Evolutionary conservation across 2,797 vertebrate genomes (phyloP).

Genomic region (Centropyge bicolor): DNA sequence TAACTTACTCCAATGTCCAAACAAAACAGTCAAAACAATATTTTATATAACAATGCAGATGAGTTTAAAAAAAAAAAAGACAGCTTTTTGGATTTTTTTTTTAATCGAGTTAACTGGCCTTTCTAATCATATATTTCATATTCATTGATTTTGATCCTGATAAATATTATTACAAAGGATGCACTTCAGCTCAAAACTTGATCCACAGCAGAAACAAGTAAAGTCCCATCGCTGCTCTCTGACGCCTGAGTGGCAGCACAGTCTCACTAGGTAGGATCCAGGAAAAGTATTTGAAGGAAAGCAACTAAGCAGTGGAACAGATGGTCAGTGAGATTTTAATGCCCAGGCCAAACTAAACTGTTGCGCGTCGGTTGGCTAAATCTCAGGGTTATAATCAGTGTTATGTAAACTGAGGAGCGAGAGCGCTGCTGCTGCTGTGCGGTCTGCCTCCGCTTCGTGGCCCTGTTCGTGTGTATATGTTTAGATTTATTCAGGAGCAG

Average conservation of each 20-base stretch:
- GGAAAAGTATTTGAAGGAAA: constrained; percentile 70
- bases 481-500: constrained; percentile 3
- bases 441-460: constrained; percentile 63
- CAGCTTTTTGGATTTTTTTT: too few species aligned
- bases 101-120: too few species aligned
- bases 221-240: not conserved
- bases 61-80: too few species aligned
- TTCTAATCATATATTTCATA: not conserved
- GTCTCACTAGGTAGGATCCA: constrained; percentile 32
- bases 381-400: constrained; percentile 89
- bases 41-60: not conserved
- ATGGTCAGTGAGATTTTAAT: constrained; percentile 90
- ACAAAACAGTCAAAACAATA: not conserved
- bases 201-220: not conserved
- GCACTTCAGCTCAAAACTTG: not conserved
- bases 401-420: constrained; percentile 88
- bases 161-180: not conserved
- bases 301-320: constrained; percentile 83
- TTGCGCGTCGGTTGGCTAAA: constrained; percentile 84
- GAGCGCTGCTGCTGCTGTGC: constrained; percentile 56
- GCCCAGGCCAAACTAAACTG: constrained; percentile 86
- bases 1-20: not conserved
- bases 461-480: constrained; percentile 40
- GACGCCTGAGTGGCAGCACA: constrained; percentile 28
- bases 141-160: not conserved